Conservation (phyloP, 2,888 invertebrate species). For the Nowickia ferox region DNA sequence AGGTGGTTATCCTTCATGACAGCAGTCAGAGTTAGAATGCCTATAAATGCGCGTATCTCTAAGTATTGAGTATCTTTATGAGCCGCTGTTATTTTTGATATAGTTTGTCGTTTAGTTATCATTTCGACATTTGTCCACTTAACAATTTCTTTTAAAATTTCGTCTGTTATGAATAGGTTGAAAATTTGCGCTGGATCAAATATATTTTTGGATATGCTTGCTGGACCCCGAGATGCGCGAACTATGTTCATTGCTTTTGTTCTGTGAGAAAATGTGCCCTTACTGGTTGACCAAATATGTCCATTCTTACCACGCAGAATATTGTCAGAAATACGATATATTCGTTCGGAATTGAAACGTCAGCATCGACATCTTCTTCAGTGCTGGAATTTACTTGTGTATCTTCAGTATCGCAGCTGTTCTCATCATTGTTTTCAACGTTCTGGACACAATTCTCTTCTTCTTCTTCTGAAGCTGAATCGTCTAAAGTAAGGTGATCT, state of each 20-base stretch:
- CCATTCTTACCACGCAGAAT: background rate
- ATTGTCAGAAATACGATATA: slow-evolving; percentile 12
- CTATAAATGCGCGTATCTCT: slow-evolving; percentile 6
- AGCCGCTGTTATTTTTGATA: background rate
- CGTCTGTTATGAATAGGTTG: slow-evolving; percentile 12
- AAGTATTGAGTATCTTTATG: background rate
- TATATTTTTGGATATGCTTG: slow-evolving; percentile 9
- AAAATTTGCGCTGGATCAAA: slow-evolving; percentile 8
- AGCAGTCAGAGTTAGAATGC: slow-evolving; percentile 14
- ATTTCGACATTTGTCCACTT: slow-evolving; percentile 24
- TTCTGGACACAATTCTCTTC: slow-evolving; percentile 8
- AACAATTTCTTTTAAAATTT: slow-evolving; percentile 13
- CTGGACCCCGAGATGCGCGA: background rate
- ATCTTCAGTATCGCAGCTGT: slow-evolving; percentile 5
- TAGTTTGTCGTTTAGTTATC: background rate
- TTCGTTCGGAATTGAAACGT: background rate
- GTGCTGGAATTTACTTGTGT: slow-evolving; percentile 5
- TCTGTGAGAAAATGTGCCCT: slow-evolving; percentile 16
- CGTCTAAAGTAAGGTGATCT: slow-evolving; percentile 5
- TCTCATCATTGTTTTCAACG: background rate
- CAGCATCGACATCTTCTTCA: slow-evolving; percentile 6
- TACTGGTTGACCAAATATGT: slow-evolving; percentile 19
- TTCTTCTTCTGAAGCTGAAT: slow-evolving; percentile 13
- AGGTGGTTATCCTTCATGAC: slow-evolving; percentile 5
- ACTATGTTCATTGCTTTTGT: background rate